These are phyloP conservation scores for Ptilodon capucinus DNA, from an alignment of 2,888 invertebrate species.

Conservation along the genomic window DNA sequence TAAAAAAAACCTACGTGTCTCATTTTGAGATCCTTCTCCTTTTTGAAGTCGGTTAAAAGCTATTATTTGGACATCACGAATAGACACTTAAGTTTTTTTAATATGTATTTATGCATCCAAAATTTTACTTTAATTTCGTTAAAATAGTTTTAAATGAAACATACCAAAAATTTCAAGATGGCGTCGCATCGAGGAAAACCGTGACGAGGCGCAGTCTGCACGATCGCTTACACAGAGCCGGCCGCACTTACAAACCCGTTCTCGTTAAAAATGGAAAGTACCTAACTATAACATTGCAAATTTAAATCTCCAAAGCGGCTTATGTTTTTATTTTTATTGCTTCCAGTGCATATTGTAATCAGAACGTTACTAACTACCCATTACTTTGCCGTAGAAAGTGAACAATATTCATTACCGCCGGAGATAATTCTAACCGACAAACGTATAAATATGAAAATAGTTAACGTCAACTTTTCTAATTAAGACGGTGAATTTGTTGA, in stretches of 20 bases:
- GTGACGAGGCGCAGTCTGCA: background rate
- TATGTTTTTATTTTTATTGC: slow-evolving; percentile 50
- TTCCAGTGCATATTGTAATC: slow-evolving; percentile 47
- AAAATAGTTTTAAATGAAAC: background rate
- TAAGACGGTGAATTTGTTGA: slow-evolving; percentile 18
- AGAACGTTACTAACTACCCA: slow-evolving; percentile 61
- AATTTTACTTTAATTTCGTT: background rate
- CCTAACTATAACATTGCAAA: slow-evolving; percentile 22
- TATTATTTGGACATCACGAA: too few species aligned
- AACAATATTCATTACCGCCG: slow-evolving; percentile 38
- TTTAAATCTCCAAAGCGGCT: slow-evolving; percentile 21
- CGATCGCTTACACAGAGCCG: background rate
- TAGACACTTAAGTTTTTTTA: too few species aligned
- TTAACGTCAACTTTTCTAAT: slow-evolving; percentile 38
- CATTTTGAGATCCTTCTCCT: too few species aligned
- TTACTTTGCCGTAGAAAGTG: slow-evolving; percentile 54
- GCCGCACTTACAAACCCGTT: slow-evolving; percentile 16
- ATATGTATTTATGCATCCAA: too few species aligned
- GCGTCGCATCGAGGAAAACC: background rate
- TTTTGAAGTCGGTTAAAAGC: too few species aligned
- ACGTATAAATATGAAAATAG: slow-evolving; percentile 47
- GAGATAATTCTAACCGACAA: slow-evolving; percentile 42
- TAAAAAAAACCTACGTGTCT: too few species aligned
- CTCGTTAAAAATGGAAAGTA: slow-evolving; percentile 46
- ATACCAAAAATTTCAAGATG: background rate